Evolutionary conservation across 2,113 vertebrate genomes (phyloP).

Genomic region (Pandion haliaetus): DNA sequence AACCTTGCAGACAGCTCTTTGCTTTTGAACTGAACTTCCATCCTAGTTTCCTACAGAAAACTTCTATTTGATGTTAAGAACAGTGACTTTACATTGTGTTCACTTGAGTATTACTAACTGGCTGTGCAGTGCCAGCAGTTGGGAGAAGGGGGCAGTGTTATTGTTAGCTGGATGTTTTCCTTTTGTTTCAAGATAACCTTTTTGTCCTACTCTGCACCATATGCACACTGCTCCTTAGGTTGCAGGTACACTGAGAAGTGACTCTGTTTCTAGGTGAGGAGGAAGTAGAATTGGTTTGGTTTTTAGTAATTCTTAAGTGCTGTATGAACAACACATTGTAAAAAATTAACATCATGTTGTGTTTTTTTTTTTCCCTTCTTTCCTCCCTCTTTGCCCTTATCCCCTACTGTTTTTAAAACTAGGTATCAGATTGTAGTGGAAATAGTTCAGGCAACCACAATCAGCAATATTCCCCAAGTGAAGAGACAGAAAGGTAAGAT

Average conservation of each 20-base stretch:
- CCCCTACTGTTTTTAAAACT: conserved; percentile 27
- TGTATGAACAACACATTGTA: not conserved
- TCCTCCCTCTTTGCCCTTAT: not conserved
- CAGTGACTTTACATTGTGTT: not conserved
- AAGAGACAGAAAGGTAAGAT: conserved; percentile 96
- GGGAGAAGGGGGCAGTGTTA: not conserved
- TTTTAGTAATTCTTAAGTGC: not conserved
- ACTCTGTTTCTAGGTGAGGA: not conserved
- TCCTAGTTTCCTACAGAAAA: not conserved
- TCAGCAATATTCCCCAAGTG: conserved; percentile 95
- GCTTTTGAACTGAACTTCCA: not conserved
- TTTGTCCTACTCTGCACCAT: not conserved
- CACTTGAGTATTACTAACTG: not conserved
- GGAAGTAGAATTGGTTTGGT: not conserved
- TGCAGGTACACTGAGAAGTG: not conserved
- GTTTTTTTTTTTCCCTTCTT: not conserved
- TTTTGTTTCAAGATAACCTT: not conserved
- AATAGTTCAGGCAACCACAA: conserved; percentile 96
- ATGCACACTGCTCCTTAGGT: not conserved
- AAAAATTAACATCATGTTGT: not conserved
- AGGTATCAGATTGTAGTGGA: conserved; percentile 99
- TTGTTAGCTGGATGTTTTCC: not conserved
- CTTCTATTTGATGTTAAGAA: not conserved
- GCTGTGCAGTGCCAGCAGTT: not conserved
- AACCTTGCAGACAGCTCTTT: not conserved